A percentile compares a stretch with the other conserved stretches of the same genome.
Conservation (phyloP, 1,140 invertebrate genomes). For the Platyura marginata region DNA sequence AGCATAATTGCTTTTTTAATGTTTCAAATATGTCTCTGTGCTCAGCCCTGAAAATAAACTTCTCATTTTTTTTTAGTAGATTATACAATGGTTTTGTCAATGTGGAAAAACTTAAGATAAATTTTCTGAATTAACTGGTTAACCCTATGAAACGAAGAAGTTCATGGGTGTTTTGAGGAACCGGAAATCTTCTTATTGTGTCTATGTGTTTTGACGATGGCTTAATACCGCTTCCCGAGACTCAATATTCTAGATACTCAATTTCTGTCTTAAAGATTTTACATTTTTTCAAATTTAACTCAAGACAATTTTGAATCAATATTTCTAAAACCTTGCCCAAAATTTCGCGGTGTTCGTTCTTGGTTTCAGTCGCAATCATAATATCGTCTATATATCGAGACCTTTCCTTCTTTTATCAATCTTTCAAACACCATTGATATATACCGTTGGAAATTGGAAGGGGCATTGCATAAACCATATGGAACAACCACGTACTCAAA, state of each 20-base stretch:
- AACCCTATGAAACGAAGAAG: conserved; percentile 8
- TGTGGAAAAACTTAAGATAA: conserved; percentile 8
- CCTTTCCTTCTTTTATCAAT: not conserved
- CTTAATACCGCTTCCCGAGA: conserved; percentile 6
- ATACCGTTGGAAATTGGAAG: conserved; percentile 8
- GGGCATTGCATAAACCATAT: conserved; percentile 11
- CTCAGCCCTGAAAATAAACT: not conserved
- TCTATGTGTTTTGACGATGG: conserved; percentile 9
- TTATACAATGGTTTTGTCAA: not conserved
- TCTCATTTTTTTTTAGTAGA: not conserved
- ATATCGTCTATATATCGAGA: conserved; percentile 7
- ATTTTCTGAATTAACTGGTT: too few relatives aligned
- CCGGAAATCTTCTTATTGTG: conserved; percentile 8
- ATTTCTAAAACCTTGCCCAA: conserved; percentile 2
- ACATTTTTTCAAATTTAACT: conserved; percentile 7
- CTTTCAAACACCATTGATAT: not conserved
- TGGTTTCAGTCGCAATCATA: conserved; percentile 3
- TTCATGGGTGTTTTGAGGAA: conserved; percentile 7
- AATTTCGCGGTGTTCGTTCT: conserved; percentile 4
- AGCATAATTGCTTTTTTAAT: too few relatives aligned
- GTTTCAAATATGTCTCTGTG: conserved; percentile 1
- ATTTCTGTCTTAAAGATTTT: conserved; percentile 6
- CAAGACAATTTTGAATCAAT: conserved; percentile 3
- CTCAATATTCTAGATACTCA: conserved; percentile 12
- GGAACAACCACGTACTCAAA: too few relatives aligned